Conservation (phyloP, 1,140 invertebrate species). For the Leptinotarsa lineolata region DNA sequence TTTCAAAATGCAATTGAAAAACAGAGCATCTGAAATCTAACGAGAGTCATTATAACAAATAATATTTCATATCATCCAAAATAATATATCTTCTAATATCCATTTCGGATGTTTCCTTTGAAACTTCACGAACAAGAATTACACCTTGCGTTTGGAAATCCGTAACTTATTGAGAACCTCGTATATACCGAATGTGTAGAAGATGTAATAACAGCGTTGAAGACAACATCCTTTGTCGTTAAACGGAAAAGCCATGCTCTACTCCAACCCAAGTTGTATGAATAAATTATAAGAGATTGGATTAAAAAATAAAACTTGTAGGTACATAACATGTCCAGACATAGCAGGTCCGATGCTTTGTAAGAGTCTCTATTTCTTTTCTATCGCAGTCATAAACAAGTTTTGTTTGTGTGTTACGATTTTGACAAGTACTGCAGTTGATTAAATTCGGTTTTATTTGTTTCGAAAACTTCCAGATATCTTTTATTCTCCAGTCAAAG, state of each 20-base stretch:
- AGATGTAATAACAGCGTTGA: too few species aligned
- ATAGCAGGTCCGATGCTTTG: neutral
- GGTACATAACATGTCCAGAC: neutral
- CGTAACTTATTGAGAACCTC: too few species aligned
- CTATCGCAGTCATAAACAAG: neutral
- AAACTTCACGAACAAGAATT: too few species aligned
- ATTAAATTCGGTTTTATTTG: neutral
- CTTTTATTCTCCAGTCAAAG: neutral
- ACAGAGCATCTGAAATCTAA: too few species aligned
- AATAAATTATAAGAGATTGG: neutral
- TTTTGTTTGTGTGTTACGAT: neutral
- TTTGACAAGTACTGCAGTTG: slow-evolving; percentile 5
- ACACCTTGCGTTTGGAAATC: too few species aligned
- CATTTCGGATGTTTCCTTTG: too few species aligned
- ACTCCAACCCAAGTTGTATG: neutral
- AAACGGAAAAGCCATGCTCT: neutral
- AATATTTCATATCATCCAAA: too few species aligned
- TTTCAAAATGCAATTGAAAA: too few species aligned
- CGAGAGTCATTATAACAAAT: too few species aligned
- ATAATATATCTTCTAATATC: too few species aligned
- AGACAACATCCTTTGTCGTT: neutral
- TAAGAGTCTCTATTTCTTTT: neutral
- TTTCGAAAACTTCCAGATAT: neutral
- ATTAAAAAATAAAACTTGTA: slow-evolving; percentile 3
- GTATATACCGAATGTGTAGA: too few species aligned